These are phyloP conservation scores for Trimorus sp. DNA, from an alignment of 2,888 invertebrate species.

Conservation along the genomic window DNA sequence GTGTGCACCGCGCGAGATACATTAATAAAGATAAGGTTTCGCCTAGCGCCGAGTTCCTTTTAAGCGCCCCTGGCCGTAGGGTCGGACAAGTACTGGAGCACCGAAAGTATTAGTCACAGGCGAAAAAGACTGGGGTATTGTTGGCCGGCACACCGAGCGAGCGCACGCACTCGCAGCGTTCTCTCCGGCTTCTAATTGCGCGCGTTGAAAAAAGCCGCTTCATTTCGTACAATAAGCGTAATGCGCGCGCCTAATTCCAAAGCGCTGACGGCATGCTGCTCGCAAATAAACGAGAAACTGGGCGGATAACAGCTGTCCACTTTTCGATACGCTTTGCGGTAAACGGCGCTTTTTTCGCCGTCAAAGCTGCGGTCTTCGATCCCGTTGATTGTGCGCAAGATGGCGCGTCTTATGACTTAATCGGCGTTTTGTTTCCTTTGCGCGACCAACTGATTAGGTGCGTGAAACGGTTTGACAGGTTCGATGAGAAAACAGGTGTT, in stretches of 20 bases:
- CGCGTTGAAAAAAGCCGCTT: conserved; percentile 67
- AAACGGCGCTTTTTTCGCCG: conserved; percentile 6
- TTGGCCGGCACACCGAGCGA: conserved; percentile 68
- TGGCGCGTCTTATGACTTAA: no score
- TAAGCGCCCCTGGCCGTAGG: conserved; percentile 71
- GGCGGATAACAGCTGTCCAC: conserved; percentile 53
- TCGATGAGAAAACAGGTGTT: no score
- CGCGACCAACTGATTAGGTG: no score
- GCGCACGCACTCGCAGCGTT: conserved; percentile 56
- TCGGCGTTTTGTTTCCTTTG: no score
- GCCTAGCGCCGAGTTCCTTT: conserved; percentile 52
- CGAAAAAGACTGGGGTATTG: conserved; percentile 74
- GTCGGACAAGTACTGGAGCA: conserved; percentile 74
- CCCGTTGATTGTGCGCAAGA: no score
- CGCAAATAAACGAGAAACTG: conserved; percentile 40
- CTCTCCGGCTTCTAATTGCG: conserved; percentile 71
- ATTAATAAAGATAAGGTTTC: conserved; percentile 72
- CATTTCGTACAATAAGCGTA: conserved; percentile 55
- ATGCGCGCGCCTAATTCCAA: conserved; percentile 51
- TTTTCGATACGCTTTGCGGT: conserved; percentile 25
- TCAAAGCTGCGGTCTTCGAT: background rate
- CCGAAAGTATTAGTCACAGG: conserved; percentile 75
- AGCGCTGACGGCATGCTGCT: conserved; percentile 40
- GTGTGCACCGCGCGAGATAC: conserved; percentile 62
- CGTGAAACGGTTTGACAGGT: no score